Percentiles rank a stretch among this genome's conserved stretches.
Evolutionary conservation across 2,797 vertebrate species (phyloP).

Genomic region (Anniella stebbinsi): DNA sequence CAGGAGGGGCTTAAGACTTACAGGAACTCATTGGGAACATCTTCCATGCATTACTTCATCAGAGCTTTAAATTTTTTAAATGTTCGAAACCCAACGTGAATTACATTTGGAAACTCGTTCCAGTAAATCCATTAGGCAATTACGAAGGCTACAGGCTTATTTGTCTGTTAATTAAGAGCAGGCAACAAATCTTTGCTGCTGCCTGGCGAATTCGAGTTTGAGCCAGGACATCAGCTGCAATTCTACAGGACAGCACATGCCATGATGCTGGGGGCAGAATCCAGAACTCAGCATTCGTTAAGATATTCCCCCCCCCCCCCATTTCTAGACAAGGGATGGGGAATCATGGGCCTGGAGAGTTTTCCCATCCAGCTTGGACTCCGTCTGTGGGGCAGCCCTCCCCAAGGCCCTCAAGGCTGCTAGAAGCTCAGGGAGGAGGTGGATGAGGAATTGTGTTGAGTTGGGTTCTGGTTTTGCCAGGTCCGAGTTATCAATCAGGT

Average conservation of each 20-base stretch:
- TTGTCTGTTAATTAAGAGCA: not conserved
- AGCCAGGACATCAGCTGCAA: not conserved
- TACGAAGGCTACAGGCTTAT: not conserved
- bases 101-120: not conserved
- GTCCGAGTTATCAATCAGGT: too few relatives aligned
- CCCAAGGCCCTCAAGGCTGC: too few relatives aligned
- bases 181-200: not conserved
- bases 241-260: not conserved
- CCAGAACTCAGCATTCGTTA: not conserved
- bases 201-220: not conserved
- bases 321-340: too few relatives aligned
- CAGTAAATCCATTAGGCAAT: slow-evolving; percentile 37
- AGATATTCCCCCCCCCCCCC: not conserved
- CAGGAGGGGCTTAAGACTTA: not conserved
- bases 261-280: not conserved
- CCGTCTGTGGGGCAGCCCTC: too few relatives aligned
- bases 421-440: too few relatives aligned
- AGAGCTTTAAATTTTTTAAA: not conserved
- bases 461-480: too few relatives aligned
- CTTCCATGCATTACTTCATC: not conserved
- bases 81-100: not conserved
- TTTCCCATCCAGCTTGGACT: too few relatives aligned
- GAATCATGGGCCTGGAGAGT: too few relatives aligned
- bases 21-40: slow-evolving; percentile 1
- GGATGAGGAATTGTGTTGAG: too few relatives aligned